Evolutionary conservation across 92 coral and sea anemone genomes (phyloP).

Genomic region (Actinernus sp.): DNA sequence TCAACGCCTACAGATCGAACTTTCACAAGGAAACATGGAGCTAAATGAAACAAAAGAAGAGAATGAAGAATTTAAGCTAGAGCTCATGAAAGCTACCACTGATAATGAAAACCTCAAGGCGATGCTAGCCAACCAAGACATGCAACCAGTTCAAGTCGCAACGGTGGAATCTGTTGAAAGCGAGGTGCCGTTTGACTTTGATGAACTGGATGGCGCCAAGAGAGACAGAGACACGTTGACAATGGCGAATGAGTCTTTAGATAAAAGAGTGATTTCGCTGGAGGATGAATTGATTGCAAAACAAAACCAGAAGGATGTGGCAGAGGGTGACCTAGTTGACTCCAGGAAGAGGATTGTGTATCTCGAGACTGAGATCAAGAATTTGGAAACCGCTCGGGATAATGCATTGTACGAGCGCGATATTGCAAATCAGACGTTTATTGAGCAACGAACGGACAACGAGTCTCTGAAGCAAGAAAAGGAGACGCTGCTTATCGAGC

Average conservation of each 20-base stretch:
- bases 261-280: conserved; percentile 51
- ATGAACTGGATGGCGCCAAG: conserved; percentile 82
- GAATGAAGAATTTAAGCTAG: conserved; percentile 57
- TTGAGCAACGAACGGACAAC: conserved; percentile 74
- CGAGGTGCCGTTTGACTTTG: conserved; percentile 65
- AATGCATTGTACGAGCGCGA: conserved; percentile 69
- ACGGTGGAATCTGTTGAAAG: conserved; percentile 73
- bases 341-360: conserved; percentile 64
- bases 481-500: conserved; percentile 64
- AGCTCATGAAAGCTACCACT: conserved; percentile 50
- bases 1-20: conserved; percentile 65
- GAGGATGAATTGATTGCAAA: conserved; percentile 59
- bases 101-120: conserved; percentile 71
- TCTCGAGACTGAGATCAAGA: conserved; percentile 70
- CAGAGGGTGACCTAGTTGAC: conserved; percentile 44
- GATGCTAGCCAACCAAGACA: conserved; percentile 44
- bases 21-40: conserved; percentile 65
- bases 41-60: conserved; percentile 77
- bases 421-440: conserved; percentile 65
- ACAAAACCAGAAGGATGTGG: conserved; percentile 38
- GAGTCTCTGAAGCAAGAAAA: conserved; percentile 72
- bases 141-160: conserved; percentile 65
- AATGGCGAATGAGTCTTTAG: conserved; percentile 60
- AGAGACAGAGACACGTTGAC: conserved; percentile 75
- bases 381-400: conserved; percentile 63